A percentile compares a stretch with the other conserved stretches of the same genome.
phyloP scores from a whole-genome alignment of 1,140 invertebrate genomes.

The Drosophila insularis region DNA sequence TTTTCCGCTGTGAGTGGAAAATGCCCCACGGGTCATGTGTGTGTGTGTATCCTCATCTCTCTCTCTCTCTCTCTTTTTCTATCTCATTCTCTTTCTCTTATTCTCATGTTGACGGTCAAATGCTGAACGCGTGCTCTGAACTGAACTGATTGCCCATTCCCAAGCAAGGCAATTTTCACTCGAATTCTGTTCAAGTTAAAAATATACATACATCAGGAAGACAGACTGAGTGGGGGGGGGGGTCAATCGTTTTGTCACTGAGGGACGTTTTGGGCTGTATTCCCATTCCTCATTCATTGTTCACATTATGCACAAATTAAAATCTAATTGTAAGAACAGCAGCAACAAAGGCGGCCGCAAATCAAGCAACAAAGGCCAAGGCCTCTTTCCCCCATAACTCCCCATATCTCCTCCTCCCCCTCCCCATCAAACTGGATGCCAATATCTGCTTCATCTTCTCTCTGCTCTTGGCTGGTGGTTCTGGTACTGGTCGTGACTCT shows the following conservation, averaged over 20 bases:
- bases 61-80: background rate
- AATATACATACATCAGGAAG: conserved; percentile 15
- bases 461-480: background rate
- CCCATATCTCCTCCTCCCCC: background rate
- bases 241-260: conserved; percentile 35
- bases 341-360: conserved; percentile 34
- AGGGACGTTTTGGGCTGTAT: conserved; percentile 23
- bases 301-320: conserved; percentile 67
- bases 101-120: background rate
- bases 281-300: conserved; percentile 9
- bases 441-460: conserved; percentile 9
- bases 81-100: background rate
- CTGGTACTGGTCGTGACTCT: conserved; percentile 21
- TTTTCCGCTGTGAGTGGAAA: conserved; percentile 48
- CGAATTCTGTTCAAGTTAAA: conserved; percentile 7
- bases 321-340: conserved; percentile 60
- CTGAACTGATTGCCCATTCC: background rate
- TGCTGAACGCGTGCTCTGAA: background rate
- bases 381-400: conserved; percentile 4
- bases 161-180: conserved; percentile 5
- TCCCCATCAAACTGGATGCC: background rate
- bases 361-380: conserved; percentile 55
- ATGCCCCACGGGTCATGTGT: conserved; percentile 45
- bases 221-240: background rate
- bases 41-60: background rate